These are phyloP conservation scores for Tragelaphus strepsiceros DNA, from an alignment of 2,113 vertebrate species.

Conservation along the genomic window DNA sequence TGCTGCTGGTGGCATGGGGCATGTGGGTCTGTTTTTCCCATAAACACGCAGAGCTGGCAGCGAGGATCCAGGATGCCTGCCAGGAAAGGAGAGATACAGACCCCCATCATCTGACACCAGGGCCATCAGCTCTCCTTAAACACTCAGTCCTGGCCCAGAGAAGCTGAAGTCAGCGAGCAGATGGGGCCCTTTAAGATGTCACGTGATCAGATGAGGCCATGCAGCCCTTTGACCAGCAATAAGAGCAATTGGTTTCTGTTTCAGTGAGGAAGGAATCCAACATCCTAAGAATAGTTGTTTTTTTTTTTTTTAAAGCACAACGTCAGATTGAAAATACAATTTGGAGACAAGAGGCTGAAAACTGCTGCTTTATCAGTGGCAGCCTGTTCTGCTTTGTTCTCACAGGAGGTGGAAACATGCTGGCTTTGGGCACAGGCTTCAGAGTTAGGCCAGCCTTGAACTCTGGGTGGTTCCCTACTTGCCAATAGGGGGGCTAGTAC, in stretches of 20 bases:
- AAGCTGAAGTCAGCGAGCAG: background rate
- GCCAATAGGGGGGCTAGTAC: too few relatives aligned
- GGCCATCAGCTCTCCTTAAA: background rate
- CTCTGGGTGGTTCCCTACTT: too few relatives aligned
- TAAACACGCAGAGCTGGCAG: conserved; percentile 77
- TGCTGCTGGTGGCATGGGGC: conserved; percentile 75
- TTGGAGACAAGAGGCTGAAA: too few relatives aligned
- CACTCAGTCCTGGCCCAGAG: background rate
- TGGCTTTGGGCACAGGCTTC: too few relatives aligned
- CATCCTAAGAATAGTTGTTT: background rate
- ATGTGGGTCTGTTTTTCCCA: conserved; percentile 74
- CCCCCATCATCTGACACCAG: rapidly evolving
- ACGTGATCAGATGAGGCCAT: background rate
- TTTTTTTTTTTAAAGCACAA: too few relatives aligned
- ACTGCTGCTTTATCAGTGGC: too few relatives aligned
- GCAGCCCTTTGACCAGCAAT: too few relatives aligned
- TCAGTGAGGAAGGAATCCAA: background rate
- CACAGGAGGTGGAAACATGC: too few relatives aligned
- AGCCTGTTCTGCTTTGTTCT: too few relatives aligned
- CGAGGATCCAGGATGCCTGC: conserved; percentile 71
- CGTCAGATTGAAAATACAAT: too few relatives aligned
- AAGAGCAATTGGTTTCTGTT: too few relatives aligned
- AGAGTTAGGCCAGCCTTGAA: too few relatives aligned
- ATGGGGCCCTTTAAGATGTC: background rate
- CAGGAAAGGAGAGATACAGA: background rate